phyloP scores from a whole-genome alignment of 2,888 invertebrate genomes.

The Lordiphosa andalusiaca region DNA sequence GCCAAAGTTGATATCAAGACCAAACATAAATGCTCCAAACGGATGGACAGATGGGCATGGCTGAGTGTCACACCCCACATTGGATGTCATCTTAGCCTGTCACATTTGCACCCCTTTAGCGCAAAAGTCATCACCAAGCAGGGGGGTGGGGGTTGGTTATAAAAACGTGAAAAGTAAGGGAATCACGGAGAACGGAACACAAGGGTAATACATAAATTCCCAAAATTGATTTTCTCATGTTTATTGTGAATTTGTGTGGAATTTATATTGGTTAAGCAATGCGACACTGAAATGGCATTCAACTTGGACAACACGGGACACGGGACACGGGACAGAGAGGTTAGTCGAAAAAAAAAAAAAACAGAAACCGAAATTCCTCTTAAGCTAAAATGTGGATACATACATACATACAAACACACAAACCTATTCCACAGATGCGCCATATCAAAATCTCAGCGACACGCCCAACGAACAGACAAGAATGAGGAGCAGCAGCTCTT shows the following conservation, averaged over 20 bases:
- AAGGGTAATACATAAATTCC: slow-evolving; percentile 63
- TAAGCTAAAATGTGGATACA: slow-evolving; percentile 2
- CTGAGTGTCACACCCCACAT: slow-evolving; percentile 50
- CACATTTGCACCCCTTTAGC: slow-evolving; percentile 71
- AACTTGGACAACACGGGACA: slow-evolving; percentile 5
- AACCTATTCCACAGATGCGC: slow-evolving; percentile 11
- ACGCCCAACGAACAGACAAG: slow-evolving; percentile 22
- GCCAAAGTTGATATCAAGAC: slow-evolving; percentile 18
- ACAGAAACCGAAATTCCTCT: background rate
- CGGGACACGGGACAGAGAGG: background rate
- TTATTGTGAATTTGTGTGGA: slow-evolving; percentile 70
- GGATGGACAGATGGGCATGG: background rate
- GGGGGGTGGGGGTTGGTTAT: background rate
- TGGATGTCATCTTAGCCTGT: slow-evolving; percentile 67
- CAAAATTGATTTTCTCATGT: slow-evolving; percentile 71
- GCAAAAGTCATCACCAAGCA: slow-evolving; percentile 43
- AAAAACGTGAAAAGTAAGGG: slow-evolving; percentile 8
- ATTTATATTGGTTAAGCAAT: slow-evolving; percentile 71
- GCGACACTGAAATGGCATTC: slow-evolving; percentile 43
- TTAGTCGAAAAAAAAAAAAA: background rate
- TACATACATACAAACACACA: background rate
- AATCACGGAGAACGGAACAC: slow-evolving; percentile 3
- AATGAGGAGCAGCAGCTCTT: slow-evolving; percentile 31
- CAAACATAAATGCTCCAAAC: slow-evolving; percentile 32
- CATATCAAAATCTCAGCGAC: slow-evolving; percentile 35